Evolutionary conservation across 2,113 vertebrate species (phyloP).

Genomic region (Glareola pratincola): DNA sequence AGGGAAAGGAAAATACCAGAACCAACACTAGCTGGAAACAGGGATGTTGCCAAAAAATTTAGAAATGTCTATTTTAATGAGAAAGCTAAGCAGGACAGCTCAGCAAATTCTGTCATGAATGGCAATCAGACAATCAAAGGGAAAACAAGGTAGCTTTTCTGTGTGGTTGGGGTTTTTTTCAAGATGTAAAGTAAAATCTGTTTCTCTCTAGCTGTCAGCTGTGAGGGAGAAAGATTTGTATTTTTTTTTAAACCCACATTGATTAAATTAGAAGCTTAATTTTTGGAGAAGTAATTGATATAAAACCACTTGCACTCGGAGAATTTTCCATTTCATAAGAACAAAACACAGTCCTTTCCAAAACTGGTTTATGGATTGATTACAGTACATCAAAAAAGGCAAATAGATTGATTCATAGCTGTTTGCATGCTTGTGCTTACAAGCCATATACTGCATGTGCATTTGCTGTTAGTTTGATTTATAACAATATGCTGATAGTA

Average conservation of each 20-base stretch:
- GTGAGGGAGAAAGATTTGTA: background rate
- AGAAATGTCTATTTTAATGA: background rate
- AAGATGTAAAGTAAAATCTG: background rate
- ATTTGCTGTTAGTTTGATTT: background rate
- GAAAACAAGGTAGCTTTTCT: background rate
- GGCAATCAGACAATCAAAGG: background rate
- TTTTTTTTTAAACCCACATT: background rate
- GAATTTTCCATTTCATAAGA: conserved; percentile 22
- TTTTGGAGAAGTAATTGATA: background rate
- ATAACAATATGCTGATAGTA: background rate
- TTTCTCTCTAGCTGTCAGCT: background rate
- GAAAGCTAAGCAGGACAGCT: background rate
- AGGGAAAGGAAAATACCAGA: background rate
- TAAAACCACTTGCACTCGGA: background rate
- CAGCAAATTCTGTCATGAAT: background rate
- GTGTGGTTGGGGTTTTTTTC: background rate
- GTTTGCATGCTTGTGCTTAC: background rate
- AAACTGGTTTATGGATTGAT: background rate
- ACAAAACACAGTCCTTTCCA: background rate
- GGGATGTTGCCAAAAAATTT: background rate
- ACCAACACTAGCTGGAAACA: background rate
- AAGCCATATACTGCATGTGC: background rate
- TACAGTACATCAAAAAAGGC: background rate
- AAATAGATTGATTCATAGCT: conserved; percentile 11
- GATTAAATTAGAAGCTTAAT: conserved; percentile 23